Conservation (phyloP, 30 jellyfish, hydroid and myxozoan genomes). For the Hydractinia echinata region DNA sequence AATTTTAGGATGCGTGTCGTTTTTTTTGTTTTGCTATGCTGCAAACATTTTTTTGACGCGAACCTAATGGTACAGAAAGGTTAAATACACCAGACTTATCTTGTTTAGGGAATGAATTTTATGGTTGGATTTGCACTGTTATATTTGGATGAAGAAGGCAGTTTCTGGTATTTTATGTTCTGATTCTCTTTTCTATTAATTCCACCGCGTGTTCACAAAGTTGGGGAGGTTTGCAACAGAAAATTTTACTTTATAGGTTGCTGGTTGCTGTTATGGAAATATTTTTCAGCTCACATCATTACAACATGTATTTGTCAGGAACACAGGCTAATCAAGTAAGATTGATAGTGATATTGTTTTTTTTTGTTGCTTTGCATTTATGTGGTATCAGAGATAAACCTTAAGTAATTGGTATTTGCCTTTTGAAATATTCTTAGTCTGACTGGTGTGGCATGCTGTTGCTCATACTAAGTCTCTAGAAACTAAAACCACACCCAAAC, state of each 20-base stretch:
- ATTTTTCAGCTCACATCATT: constrained; percentile 56
- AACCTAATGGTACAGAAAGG: no score
- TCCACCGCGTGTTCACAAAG: background rate
- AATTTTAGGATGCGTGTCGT: no score
- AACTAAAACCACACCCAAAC: no score
- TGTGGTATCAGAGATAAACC: no score
- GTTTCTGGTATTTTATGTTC: constrained; percentile 55
- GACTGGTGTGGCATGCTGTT: no score
- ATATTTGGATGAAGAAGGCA: constrained; percentile 58
- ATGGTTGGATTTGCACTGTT: constrained; percentile 80
- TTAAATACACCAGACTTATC: background rate
- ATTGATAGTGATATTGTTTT: no score
- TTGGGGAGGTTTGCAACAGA: background rate
- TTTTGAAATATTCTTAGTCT: no score
- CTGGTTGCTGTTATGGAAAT: constrained; percentile 77
- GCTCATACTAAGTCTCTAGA: no score
- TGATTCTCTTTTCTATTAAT: background rate
- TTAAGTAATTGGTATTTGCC: no score
- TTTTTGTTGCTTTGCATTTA: no score
- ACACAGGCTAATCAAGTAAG: constrained; percentile 91
- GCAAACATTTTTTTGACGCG: no score
- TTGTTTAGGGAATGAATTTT: constrained; percentile 78
- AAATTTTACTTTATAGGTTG: constrained; percentile 37
- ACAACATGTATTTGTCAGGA: constrained; percentile 78
- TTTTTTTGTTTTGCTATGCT: no score